phyloP scores from a whole-genome alignment of 2,797 vertebrate genomes.

The Anguilla megastoma region DNA sequence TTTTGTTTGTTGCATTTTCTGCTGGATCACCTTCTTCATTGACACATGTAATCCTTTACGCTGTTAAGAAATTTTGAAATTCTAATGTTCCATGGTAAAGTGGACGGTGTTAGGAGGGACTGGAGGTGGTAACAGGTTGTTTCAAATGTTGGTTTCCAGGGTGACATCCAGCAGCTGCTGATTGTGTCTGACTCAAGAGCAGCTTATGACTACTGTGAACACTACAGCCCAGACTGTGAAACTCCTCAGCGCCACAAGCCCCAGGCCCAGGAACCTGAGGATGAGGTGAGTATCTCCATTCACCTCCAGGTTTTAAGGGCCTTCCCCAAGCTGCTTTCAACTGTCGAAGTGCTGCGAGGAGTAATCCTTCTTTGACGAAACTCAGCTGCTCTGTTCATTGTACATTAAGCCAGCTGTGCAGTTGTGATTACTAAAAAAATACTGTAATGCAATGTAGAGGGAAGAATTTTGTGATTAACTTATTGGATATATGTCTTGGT shows the following conservation, averaged over 20 bases:
- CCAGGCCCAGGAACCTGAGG: slow-evolving; percentile 91
- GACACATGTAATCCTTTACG: not conserved
- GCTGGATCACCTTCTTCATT: not conserved
- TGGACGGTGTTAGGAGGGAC: not conserved
- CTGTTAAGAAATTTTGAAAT: not conserved
- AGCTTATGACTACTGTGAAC: slow-evolving; percentile 95
- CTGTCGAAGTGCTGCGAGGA: not conserved
- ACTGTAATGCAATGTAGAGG: not conserved
- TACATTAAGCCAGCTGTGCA: not conserved
- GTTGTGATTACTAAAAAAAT: not conserved
- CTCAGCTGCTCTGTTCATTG: not conserved
- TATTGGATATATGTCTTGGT: not conserved
- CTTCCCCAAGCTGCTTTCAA: not conserved
- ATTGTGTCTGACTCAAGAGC: slow-evolving; percentile 88
- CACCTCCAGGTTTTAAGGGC: not conserved
- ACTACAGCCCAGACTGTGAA: slow-evolving; percentile 95
- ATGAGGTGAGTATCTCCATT: slow-evolving; percentile 74
- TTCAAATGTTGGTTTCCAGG: slow-evolving; percentile 68
- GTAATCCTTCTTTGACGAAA: not conserved
- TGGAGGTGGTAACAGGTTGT: not conserved
- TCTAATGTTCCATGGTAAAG: not conserved
- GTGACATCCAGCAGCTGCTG: slow-evolving; percentile 95
- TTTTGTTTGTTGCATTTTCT: not conserved
- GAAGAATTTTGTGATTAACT: not conserved
- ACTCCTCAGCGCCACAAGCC: slow-evolving; percentile 78